Base-by-base conservation (phyloP, 2,797 vertebrate species). In the Yasuhikotakia modesta region DNA sequence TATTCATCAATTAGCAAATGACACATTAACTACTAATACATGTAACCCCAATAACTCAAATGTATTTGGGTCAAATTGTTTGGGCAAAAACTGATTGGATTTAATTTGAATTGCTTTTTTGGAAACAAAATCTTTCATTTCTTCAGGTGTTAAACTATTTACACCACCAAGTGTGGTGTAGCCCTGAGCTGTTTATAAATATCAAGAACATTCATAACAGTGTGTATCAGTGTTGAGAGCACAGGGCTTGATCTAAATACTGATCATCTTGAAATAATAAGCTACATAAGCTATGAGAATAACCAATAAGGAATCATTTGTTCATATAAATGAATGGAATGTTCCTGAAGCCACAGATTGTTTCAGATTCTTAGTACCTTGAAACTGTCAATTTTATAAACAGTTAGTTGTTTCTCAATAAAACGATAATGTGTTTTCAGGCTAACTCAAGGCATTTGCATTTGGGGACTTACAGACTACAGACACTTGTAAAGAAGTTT, bases 171-270 rank as follows among this genome's bases (percentile, higher is more conserved):
- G 43, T 50, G 43, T 21, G 35, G 10, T 68, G 71, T 48, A 52
- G 21, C 61, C 61, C 3, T 22, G 32, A 72, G 79, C 50, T 45
- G 24, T 70, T 52, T 32, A 63, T 55, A 66, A 81, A 71, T 46
- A 1, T 17, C n/a, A 16, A 52, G 6, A 69, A n/a, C 73, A 73
- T 72, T 73, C 77, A 52, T 77, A 73, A 76, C 63, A 48, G 58
- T 46, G 6, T 5, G 16, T 64, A 39, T 45, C 14, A 53, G 13
- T 50, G 57, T 72, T 76, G 61, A 39, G 53, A 60, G 27, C 53
- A 52, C 24, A 35, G 58, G 8, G 39, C 8, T 60, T 24, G n/a
- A n/a, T n/a, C n/a, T n/a, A n/a, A n/a, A n/a, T n/a, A n/a, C n/a
- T n/a, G n/a, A n/a, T n/a, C n/a, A n/a, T 45, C 27, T 77, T 50